Percentiles rank a stretch among this genome's conserved stretches.
These are phyloP conservation scores for Xestoiulus laeticollis DNA, from an alignment of 2,888 invertebrate genomes.

Conservation along the genomic window DNA sequence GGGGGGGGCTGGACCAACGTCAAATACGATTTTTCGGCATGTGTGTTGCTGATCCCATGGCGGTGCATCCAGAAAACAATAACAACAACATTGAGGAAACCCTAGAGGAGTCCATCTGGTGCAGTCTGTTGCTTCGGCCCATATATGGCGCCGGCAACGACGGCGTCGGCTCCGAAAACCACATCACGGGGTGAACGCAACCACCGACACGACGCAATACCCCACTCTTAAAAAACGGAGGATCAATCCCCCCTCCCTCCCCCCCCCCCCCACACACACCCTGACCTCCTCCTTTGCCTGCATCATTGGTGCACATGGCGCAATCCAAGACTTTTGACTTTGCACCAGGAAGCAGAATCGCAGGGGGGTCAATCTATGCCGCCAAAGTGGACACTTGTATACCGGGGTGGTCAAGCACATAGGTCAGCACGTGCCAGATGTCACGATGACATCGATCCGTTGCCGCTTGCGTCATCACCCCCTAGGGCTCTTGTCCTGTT, in stretches of 20 bases:
- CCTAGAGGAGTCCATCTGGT: constrained; percentile 4
- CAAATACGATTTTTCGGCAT: not conserved
- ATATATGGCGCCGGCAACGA: constrained; percentile 4
- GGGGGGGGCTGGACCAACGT: too few relatives aligned
- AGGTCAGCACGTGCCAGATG: too few relatives aligned
- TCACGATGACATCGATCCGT: too few relatives aligned
- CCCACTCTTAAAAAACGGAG: not conserved
- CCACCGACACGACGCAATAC: constrained; percentile 8
- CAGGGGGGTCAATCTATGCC: not conserved
- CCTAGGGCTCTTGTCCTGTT: too few relatives aligned
- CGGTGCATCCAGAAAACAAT: constrained; percentile 3
- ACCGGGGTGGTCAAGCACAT: not conserved
- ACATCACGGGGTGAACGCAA: constrained; percentile 12
- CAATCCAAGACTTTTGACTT: not conserved
- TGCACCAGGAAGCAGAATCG: not conserved
- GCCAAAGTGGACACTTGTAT: not conserved
- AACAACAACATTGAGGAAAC: constrained; percentile 26
- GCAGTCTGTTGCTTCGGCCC: constrained; percentile 3
- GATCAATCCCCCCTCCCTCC: too few relatives aligned
- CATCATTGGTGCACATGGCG: too few relatives aligned
- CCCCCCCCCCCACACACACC: too few relatives aligned
- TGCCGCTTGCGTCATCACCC: too few relatives aligned
- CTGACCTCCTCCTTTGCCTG: too few relatives aligned
- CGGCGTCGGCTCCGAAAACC: not conserved
- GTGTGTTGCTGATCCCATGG: too few relatives aligned